A percentile compares a stretch with the other conserved stretches of the same genome.
phyloP scores from a whole-genome alignment of 2,797 vertebrate species.

The Selene dorsalis region DNA sequence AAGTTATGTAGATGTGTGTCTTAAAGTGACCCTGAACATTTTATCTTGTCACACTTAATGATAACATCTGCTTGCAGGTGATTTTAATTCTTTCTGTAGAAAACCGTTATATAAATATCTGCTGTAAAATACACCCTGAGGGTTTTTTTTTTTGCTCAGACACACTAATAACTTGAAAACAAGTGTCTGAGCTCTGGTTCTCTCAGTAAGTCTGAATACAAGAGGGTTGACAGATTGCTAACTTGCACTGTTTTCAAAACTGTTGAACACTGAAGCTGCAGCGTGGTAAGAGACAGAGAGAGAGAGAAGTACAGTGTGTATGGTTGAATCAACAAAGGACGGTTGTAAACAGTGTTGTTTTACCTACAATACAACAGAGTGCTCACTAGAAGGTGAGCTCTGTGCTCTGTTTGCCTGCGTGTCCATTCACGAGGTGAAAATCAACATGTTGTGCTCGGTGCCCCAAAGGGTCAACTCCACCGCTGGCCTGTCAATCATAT shows the following conservation, averaged over 20 bases:
- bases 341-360: slow-evolving; percentile 45
- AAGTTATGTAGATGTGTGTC: not conserved
- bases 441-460: slow-evolving; percentile 49
- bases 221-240: not conserved
- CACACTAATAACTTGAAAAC: not conserved
- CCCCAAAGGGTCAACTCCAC: slow-evolving; percentile 41
- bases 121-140: not conserved
- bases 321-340: slow-evolving; percentile 44
- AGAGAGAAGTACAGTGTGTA: slow-evolving; percentile 9
- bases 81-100: not conserved
- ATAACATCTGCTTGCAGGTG: not conserved
- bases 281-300: not conserved
- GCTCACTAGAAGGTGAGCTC: slow-evolving; percentile 56
- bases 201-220: not conserved
- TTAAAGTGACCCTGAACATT: not conserved
- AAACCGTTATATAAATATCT: not conserved
- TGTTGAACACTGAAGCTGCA: slow-evolving; percentile 10
- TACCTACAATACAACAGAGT: slow-evolving; percentile 53
- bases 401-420: slow-evolving; percentile 37
- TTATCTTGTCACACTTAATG: not conserved
- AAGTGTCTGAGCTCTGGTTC: not conserved
- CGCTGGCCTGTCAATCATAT: slow-evolving; percentile 58
- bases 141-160: not conserved
- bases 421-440: slow-evolving; percentile 52
- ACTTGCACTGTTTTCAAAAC: slow-evolving; percentile 24